These are phyloP conservation scores for Melipona bicolor DNA, from an alignment of 2,888 invertebrate species.

Conservation along the genomic window DNA sequence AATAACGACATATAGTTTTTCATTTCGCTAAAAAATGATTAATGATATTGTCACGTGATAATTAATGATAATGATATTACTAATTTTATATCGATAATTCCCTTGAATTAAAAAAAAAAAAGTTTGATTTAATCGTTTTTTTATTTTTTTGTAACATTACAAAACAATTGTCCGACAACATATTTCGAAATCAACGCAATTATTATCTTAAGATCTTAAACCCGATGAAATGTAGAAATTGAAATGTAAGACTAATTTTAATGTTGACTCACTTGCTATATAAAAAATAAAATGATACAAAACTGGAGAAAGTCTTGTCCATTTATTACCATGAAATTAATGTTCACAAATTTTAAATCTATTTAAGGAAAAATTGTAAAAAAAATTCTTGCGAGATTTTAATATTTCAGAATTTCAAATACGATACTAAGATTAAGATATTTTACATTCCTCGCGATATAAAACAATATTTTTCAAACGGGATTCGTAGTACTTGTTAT, in stretches of 20 bases:
- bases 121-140: background rate
- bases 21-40: too few species aligned
- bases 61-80: too few species aligned
- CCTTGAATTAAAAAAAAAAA: too few species aligned
- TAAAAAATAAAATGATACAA: conserved; percentile 30
- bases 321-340: background rate
- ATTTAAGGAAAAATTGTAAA: background rate
- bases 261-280: conserved; percentile 32
- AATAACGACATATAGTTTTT: too few species aligned
- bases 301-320: conserved; percentile 2
- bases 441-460: background rate
- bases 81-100: too few species aligned
- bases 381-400: too few species aligned
- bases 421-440: background rate
- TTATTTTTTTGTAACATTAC: background rate
- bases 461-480: background rate
- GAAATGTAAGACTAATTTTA: conserved; percentile 2
- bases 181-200: background rate
- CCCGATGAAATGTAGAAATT: background rate
- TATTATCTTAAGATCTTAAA: too few species aligned
- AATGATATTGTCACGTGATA: too few species aligned
- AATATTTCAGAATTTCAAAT: background rate
- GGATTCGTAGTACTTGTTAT: background rate
- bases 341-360: too few species aligned
- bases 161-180: background rate